Conservation (phyloP, 2,113 vertebrate species). For the Campylorhamphus procurvoides region DNA sequence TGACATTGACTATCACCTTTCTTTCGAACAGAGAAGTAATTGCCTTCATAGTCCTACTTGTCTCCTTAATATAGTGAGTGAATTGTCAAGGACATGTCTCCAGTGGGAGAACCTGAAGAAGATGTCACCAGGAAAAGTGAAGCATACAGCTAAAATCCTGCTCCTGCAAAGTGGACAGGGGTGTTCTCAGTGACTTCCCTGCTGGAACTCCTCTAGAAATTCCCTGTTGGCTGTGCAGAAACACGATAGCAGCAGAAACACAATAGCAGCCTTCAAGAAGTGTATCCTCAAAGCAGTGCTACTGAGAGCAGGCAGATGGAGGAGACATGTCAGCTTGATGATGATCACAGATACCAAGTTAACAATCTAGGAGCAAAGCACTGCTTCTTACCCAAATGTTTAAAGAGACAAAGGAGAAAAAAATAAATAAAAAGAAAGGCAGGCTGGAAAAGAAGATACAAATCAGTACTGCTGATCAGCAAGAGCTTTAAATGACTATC, state of each 20-base stretch:
- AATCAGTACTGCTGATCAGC: background rate
- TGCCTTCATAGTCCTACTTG: background rate
- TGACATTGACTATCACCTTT: slow-evolving; percentile 30
- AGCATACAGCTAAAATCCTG: background rate
- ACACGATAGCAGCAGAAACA: background rate
- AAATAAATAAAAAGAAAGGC: background rate
- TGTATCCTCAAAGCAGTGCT: background rate
- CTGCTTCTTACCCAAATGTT: background rate
- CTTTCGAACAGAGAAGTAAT: background rate
- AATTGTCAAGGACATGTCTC: background rate
- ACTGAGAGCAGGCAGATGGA: slow-evolving; percentile 43
- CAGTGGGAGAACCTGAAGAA: background rate
- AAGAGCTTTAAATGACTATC: slow-evolving; percentile 29
- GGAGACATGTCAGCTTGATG: background rate
- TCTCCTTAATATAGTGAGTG: background rate
- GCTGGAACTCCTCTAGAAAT: slow-evolving; percentile 3
- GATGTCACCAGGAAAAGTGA: background rate
- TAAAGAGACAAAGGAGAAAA: background rate
- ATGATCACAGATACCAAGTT: slow-evolving; percentile 44
- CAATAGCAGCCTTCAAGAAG: background rate
- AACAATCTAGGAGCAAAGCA: background rate
- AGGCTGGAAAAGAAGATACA: background rate
- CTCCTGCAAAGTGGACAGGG: background rate
- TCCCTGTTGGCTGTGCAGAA: background rate
- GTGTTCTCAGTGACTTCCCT: background rate